These are phyloP conservation scores for Pollenia griseotomentosa DNA, from an alignment of 2,888 invertebrate species.

Conservation along the genomic window DNA sequence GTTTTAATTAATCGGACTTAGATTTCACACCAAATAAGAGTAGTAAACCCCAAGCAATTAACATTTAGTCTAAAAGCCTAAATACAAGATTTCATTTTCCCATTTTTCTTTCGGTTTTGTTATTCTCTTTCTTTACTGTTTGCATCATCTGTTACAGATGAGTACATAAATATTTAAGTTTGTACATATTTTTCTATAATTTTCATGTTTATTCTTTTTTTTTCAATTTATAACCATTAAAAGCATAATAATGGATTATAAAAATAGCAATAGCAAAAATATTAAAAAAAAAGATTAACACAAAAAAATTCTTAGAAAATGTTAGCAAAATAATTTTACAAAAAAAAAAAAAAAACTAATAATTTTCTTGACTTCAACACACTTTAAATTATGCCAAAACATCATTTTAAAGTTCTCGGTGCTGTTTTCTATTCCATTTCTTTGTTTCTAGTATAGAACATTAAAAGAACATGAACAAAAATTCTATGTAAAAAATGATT, in stretches of 20 bases:
- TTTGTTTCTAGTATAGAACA: not conserved
- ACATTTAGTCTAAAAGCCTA: constrained; percentile 57
- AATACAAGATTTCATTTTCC: constrained; percentile 34
- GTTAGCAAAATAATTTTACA: constrained; percentile 8
- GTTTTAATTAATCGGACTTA: constrained; percentile 51
- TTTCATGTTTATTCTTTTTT: constrained; percentile 35
- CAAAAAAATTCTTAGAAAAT: constrained; percentile 6
- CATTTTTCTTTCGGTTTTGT: not conserved
- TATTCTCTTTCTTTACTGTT: not conserved
- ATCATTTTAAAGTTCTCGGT: constrained; percentile 22
- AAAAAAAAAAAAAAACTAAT: not conserved
- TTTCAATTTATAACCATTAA: constrained; percentile 23
- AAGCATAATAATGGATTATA: constrained; percentile 12
- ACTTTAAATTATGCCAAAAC: constrained; percentile 65
- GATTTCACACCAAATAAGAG: constrained; percentile 36
- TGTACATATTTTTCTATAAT: constrained; percentile 47
- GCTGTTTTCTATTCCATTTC: constrained; percentile 14
- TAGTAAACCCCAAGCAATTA: constrained; percentile 26
- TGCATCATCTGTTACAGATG: constrained; percentile 10
- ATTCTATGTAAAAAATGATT: constrained; percentile 59
- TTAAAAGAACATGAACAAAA: constrained; percentile 42
- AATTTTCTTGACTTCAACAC: constrained; percentile 49
- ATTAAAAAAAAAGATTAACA: not conserved
- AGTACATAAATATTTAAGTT: constrained; percentile 10
- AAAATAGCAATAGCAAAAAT: not conserved